Evolutionary conservation across 2,888 invertebrate species (phyloP).

Genomic region (Bedellia somnulentella): DNA sequence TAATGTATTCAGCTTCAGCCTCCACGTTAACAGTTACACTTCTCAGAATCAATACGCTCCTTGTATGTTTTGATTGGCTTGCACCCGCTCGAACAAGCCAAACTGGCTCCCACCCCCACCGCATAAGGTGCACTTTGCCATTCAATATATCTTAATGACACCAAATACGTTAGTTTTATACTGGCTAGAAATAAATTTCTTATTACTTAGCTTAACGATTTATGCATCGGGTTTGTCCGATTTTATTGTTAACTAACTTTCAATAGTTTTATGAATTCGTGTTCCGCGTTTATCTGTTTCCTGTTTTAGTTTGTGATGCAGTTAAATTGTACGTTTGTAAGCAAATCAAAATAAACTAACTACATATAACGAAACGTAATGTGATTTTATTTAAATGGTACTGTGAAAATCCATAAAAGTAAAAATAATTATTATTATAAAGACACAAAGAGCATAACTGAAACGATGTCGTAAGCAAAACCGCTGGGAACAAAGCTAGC

Average conservation of each 20-base stretch:
- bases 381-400: too few species aligned
- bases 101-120: slow-evolving; percentile 23
- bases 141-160: slow-evolving; percentile 43
- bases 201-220: slow-evolving; percentile 57
- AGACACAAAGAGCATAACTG: too few species aligned
- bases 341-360: too few species aligned
- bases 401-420: too few species aligned
- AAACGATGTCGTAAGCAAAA: slow-evolving; percentile 28
- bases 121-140: slow-evolving; percentile 33
- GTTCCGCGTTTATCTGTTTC: slow-evolving; percentile 51
- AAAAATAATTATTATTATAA: too few species aligned
- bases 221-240: slow-evolving; percentile 59
- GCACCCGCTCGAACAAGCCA: slow-evolving; percentile 22
- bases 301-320: slow-evolving; percentile 24
- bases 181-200: slow-evolving; percentile 53
- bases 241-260: slow-evolving; percentile 56
- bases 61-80: slow-evolving; percentile 61
- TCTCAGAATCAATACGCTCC: slow-evolving; percentile 62
- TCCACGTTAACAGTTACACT: slow-evolving; percentile 60
- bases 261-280: slow-evolving; percentile 56
- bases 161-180: slow-evolving; percentile 58
- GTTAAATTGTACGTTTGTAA: too few species aligned
- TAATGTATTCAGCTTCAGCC: slow-evolving; percentile 63
- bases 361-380: too few species aligned
- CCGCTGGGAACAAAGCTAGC: too few species aligned